A percentile compares a stretch with the other conserved stretches of the same genome.
phyloP scores from a whole-genome alignment of 2,888 invertebrate genomes.

The Shargacucullia verbasci region DNA sequence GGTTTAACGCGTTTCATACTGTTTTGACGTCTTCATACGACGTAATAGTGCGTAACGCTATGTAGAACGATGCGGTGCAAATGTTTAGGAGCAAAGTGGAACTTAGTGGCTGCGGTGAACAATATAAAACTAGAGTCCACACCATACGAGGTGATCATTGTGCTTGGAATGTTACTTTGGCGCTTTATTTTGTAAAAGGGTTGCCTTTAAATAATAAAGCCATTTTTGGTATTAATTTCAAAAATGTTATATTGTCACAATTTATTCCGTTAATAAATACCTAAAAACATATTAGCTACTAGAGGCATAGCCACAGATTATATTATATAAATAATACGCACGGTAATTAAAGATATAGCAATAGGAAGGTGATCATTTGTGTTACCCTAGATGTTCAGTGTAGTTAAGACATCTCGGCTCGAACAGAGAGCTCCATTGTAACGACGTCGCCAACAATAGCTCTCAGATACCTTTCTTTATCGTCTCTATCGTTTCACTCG shows the following conservation, averaged over 20 bases:
- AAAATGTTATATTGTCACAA: too few species aligned
- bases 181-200: too few species aligned
- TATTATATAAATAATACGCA: constrained; percentile 10
- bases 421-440: constrained; percentile 32
- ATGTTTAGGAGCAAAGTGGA: constrained; percentile 12
- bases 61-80: constrained; percentile 10
- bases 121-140: too few species aligned
- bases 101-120: too few species aligned
- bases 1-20: constrained; percentile 34
- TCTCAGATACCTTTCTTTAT: constrained; percentile 18
- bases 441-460: constrained; percentile 33
- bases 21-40: constrained; percentile 25
- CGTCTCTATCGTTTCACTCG: constrained; percentile 30
- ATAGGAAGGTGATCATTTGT: too few species aligned
- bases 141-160: too few species aligned
- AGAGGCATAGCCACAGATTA: too few species aligned
- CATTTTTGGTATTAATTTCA: too few species aligned
- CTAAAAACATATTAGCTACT: too few species aligned
- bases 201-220: too few species aligned
- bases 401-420: constrained; percentile 19
- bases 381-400: constrained; percentile 18
- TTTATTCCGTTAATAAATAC: too few species aligned
- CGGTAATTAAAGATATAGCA: too few species aligned
- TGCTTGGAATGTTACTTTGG: not conserved
- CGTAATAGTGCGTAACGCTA: constrained; percentile 9